Evolutionary conservation across 2,888 invertebrate species (phyloP), one percentile per base, ranked within the genome.

Genomic region (Eristalinus aeneus): DNA sequence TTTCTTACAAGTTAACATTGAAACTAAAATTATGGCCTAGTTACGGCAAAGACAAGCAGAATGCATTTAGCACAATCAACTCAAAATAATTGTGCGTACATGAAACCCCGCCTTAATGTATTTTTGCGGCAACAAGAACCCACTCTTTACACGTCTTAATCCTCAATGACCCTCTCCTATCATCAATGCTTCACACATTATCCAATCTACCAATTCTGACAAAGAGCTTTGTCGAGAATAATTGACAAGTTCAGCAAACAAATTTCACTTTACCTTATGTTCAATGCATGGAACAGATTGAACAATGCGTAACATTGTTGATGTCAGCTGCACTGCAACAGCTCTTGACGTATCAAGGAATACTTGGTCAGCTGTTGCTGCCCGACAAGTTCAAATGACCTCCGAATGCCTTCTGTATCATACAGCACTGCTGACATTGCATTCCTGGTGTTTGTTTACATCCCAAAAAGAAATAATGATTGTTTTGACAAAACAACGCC

Each of bases 401-500:
- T 54, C 12, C 16, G 20, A 8, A 9, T n/a, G 56, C 56, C 46
- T 77, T 78, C 64, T 78, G 71, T 64, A 64, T 58, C 64, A 32
- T 12, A 39, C 2, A 39, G 11, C n/a, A 67, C 32, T n/a, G 34
- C 53, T 34, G 23, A 11, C 36, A 16, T 22, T n/a, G n/a, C 32
- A 31, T 22, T 58, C 39, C 9, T 39, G 27, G n/a, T 64, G 56
- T 54, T 56, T 63, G 31, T 68, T 74, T 58, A 56, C 36, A 27
- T 27, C n/a, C 20, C 3, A 20, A 68, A 27, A 68, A 36, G 39
- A 36, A 72, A n/a, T 46, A 23, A 53, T 36, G 27, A 69, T 81
- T 60, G 34, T 69, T 75, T 71, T 75, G 75, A 64, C 68, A 75
- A 69, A 75, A 56, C 58, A 56, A 71, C 34, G 60, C 23, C 36